Evolutionary conservation across 2,888 invertebrate species (phyloP).

Genomic region (Fragum sueziense): DNA sequence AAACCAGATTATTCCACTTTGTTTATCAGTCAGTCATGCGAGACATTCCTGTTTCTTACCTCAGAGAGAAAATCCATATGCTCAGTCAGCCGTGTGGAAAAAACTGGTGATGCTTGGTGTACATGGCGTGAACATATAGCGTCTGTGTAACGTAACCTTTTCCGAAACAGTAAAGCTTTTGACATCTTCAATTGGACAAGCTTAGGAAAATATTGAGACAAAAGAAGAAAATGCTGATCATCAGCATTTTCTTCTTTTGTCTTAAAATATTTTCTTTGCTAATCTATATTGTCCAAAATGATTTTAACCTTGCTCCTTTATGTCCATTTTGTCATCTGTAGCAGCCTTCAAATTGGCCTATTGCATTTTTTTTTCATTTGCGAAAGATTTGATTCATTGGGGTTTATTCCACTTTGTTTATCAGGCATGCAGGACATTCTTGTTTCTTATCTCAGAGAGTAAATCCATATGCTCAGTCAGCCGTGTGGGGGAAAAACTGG

Average conservation of each 20-base stretch:
- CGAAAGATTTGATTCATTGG: too few relatives aligned
- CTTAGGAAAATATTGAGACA: neutral
- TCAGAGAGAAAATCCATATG: constrained; percentile 1
- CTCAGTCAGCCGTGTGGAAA: constrained; percentile 5
- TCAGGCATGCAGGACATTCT: constrained; percentile 1
- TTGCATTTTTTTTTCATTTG: too few relatives aligned
- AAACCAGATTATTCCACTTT: too few relatives aligned
- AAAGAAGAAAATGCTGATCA: constrained; percentile 1
- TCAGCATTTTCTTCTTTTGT: constrained; percentile 1
- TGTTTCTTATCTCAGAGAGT: constrained; percentile 4
- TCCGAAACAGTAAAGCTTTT: too few relatives aligned
- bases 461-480: constrained; percentile 7
- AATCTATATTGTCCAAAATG: too few relatives aligned
- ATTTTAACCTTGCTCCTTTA: too few relatives aligned
- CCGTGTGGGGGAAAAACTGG: constrained; percentile 5
- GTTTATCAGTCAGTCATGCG: constrained; percentile 19
- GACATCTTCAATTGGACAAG: too few relatives aligned
- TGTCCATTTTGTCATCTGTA: too few relatives aligned
- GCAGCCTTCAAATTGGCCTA: too few relatives aligned
- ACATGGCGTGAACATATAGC: too few relatives aligned
- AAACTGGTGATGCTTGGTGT: constrained; percentile 12
- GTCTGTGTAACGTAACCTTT: too few relatives aligned
- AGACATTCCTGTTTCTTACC: neutral
- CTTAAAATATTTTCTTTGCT: neutral
- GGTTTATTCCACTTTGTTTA: too few relatives aligned